Percentiles rank a stretch among this genome's conserved stretches.
Evolutionary conservation across 2,113 vertebrate genomes (phyloP).

Genomic region (Spilogale gracilis): DNA sequence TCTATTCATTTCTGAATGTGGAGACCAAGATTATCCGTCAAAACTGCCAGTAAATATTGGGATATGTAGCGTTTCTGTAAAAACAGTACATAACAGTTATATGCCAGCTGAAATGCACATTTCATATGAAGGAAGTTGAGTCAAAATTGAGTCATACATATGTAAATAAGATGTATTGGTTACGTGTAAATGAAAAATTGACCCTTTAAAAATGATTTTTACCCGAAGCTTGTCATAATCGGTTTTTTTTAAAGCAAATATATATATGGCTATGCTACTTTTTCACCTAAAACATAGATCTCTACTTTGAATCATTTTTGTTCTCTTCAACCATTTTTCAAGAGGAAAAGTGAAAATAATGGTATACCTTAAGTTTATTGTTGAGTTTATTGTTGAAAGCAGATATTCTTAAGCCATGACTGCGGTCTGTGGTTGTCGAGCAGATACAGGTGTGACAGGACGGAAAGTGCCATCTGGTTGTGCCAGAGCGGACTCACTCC

Average conservation of each 20-base stretch:
- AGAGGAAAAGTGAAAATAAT: conserved; percentile 27
- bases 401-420: background rate
- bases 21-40: conserved; percentile 50
- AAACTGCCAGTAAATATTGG: conserved; percentile 59
- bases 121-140: conserved; percentile 74
- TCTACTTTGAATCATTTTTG: conserved; percentile 18
- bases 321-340: background rate
- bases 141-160: conserved; percentile 67
- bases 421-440: background rate
- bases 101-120: conserved; percentile 60
- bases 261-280: background rate
- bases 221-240: conserved; percentile 55
- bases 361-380: background rate
- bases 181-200: conserved; percentile 75
- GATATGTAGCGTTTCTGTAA: conserved; percentile 54
- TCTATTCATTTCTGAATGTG: conserved; percentile 27
- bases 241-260: conserved; percentile 56
- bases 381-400: conserved; percentile 35
- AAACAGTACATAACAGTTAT: conserved; percentile 64
- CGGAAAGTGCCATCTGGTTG: background rate
- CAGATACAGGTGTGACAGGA: background rate
- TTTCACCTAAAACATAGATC: conserved; percentile 1
- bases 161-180: conserved; percentile 78
- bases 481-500: background rate
- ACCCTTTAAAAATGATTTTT: conserved; percentile 70